Conservation (phyloP, 1,140 invertebrate genomes). For the Chrysomallon squamiferum region DNA sequence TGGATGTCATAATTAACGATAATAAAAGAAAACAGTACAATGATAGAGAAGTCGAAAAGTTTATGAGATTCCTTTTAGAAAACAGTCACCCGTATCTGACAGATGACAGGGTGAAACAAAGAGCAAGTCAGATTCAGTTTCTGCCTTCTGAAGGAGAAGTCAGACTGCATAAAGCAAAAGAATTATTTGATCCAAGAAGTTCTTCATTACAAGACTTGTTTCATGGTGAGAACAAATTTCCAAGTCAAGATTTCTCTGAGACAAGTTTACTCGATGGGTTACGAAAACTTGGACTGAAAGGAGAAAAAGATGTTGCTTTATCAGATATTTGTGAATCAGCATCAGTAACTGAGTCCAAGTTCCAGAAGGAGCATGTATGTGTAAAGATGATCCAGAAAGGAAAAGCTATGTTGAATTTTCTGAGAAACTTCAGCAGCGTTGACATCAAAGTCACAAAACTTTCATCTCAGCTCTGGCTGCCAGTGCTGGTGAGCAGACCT, state of each 20-base stretch:
- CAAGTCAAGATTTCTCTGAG: slow-evolving; percentile 5
- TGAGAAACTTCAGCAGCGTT: background rate
- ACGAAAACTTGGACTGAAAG: slow-evolving; percentile 10
- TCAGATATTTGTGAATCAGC: slow-evolving; percentile 14
- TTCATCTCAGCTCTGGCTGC: no score
- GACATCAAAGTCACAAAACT: no score
- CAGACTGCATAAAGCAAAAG: background rate
- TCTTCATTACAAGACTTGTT: slow-evolving; percentile 11
- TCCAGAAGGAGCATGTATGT: background rate
- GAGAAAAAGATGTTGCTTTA: slow-evolving; percentile 4
- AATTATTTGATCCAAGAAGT: slow-evolving; percentile 14
- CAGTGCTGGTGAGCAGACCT: no score
- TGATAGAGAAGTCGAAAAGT: background rate
- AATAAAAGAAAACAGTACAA: background rate
- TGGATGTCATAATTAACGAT: background rate
- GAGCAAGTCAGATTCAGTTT: slow-evolving; percentile 4
- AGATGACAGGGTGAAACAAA: background rate
- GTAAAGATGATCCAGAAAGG: slow-evolving; percentile 2
- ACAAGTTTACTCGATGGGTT: slow-evolving; percentile 3
- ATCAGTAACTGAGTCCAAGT: background rate
- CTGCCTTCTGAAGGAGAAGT: background rate
- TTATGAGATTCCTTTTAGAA: slow-evolving; percentile 14
- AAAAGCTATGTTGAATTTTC: background rate
- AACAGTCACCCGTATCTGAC: background rate
- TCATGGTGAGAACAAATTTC: slow-evolving; percentile 18